Base-by-base conservation (phyloP, 2,888 invertebrate species). In the Rhagonycha fulva region DNA sequence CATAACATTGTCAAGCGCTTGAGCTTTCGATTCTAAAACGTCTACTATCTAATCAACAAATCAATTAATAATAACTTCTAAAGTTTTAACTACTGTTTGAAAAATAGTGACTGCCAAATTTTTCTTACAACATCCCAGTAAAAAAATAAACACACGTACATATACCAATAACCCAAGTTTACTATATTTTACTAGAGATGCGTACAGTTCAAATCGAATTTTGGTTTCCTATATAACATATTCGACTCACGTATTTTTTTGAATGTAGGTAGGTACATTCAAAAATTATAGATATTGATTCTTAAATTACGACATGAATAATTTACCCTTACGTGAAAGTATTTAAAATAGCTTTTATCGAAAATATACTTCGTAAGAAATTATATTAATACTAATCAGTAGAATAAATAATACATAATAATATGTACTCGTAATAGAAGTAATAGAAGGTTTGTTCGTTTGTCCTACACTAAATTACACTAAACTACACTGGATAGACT, bases 201-300 rank as follows among this genome's bases (percentile, higher is more conserved):
- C n/a, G 26, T 24, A 66, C 63, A 19, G 19, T 47, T 23, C 14
- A 62, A 62, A 62, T 62, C 62, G 62, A 62, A 62, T 23, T 62
- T 24, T 66, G 24, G 23, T 66, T 66, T 24, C 23, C 24, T 26
- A 24, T 66, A 26, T 23, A 66, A 66, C 23, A 66, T 66, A 66
- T 66, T 23, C 63, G 23, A 66, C 63, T 24, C 63, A 66, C 63
- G 63, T n/a, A 66, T n/a, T 66, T 66, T 47, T 66, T 66, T 66
- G 63, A 66, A 66, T 66, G 26, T 24, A 26, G 23, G 26, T 23
- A 14, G 14, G 23, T 62, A 62, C 14, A 23, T 62, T 62, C 23
- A 62, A 62, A 62, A 62, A 62, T 26, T 66, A 26, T 66, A 66
- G 24, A 26, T 66, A 26, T 66, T 66, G 63, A 66, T 66, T 66